These are phyloP conservation scores for Hydrocynus forskahlii DNA, from an alignment of 2,797 vertebrate species.

Conservation along the genomic window DNA sequence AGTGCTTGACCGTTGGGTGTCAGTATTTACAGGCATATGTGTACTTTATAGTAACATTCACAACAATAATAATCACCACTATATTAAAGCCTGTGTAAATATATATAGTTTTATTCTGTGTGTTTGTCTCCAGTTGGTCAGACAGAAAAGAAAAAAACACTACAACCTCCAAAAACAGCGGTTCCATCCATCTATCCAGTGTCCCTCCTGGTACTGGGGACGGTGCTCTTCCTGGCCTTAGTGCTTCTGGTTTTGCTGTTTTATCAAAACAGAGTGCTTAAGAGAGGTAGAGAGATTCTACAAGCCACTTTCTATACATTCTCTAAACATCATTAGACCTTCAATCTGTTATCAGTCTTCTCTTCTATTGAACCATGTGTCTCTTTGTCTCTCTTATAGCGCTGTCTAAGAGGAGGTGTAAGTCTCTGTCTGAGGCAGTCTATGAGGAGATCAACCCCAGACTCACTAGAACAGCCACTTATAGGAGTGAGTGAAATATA, in stretches of 20 bases:
- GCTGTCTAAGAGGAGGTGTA: constrained; percentile 28
- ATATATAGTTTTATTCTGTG: background rate
- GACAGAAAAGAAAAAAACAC: background rate
- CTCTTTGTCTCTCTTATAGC: constrained; percentile 33
- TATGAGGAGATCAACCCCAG: constrained; percentile 41
- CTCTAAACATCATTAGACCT: background rate
- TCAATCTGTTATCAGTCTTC: constrained; percentile 1
- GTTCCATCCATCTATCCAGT: constrained; percentile 7
- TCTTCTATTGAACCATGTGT: constrained; percentile 26
- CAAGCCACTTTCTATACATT: background rate
- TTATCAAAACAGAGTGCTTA: constrained; percentile 25
- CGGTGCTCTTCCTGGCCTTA: constrained; percentile 20
- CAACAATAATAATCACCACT: too few relatives aligned
- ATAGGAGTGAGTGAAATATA: constrained; percentile 28
- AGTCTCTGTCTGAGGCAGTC: constrained; percentile 24
- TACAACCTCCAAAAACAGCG: background rate
- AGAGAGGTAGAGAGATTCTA: constrained; percentile 9
- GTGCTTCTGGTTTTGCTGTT: constrained; percentile 23
- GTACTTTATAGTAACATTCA: too few relatives aligned
- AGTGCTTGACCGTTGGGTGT: too few relatives aligned
- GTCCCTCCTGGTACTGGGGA: constrained; percentile 12
- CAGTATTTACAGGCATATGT: too few relatives aligned
- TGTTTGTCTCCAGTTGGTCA: background rate
- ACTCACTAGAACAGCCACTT: constrained; percentile 3
- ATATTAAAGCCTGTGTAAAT: too few relatives aligned